phyloP scores from a whole-genome alignment of 2,888 invertebrate genomes.

The Didymodactylos carnosus region DNA sequence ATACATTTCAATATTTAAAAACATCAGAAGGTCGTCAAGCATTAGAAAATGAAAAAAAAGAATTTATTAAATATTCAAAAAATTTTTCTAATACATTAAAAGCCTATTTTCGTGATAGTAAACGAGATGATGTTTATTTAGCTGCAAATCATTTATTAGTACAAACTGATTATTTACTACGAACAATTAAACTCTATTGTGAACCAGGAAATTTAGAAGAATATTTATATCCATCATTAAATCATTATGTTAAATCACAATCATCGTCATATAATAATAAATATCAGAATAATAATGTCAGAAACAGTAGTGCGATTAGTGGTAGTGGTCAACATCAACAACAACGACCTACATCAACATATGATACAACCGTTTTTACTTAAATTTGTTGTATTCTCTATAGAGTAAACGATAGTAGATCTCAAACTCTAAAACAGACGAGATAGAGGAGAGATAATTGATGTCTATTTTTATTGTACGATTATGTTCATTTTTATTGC shows the following conservation, averaged over 20 bases:
- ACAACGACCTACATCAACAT: neutral
- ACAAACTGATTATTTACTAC: slow-evolving; percentile 9
- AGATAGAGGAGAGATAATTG: too few species aligned
- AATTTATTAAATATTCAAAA: slow-evolving; percentile 14
- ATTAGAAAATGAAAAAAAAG: slow-evolving; percentile 12
- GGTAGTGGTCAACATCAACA: neutral
- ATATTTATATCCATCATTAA: neutral
- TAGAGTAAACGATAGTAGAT: too few species aligned
- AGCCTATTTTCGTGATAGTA: slow-evolving; percentile 7
- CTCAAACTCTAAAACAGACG: too few species aligned
- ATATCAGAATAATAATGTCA: too few species aligned
- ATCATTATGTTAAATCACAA: neutral
- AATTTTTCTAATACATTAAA: slow-evolving; percentile 14
- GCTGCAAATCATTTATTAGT: slow-evolving; percentile 11
- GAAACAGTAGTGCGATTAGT: too few species aligned
- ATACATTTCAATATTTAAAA: slow-evolving; percentile 8
- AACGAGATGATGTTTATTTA: slow-evolving; percentile 8
- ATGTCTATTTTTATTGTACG: too few species aligned
- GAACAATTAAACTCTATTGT: slow-evolving; percentile 8
- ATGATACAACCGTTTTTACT: too few species aligned
- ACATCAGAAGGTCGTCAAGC: slow-evolving; percentile 8
- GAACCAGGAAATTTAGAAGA: neutral
- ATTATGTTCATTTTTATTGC: too few species aligned
- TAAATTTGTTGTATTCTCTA: too few species aligned
- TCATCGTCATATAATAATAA: too few species aligned